Percentiles rank a stretch among this genome's conserved stretches.
phyloP scores from a whole-genome alignment of 1,140 invertebrate species.

The Drosophila takahashii region DNA sequence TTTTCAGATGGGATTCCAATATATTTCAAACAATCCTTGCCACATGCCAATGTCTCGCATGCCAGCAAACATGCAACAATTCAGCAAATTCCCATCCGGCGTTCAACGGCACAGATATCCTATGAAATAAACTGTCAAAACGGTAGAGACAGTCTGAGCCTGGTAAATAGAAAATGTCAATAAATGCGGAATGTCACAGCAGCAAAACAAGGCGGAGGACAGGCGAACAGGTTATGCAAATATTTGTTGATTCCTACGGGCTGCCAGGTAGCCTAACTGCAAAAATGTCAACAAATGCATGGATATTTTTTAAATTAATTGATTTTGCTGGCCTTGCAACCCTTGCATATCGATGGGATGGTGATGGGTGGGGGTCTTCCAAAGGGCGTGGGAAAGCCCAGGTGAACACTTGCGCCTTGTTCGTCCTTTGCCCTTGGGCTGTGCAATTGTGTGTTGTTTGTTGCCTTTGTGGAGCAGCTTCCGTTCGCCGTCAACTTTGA shows the following conservation, averaged over 20 bases:
- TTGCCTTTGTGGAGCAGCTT: slow-evolving; percentile 60
- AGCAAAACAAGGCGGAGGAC: slow-evolving; percentile 5
- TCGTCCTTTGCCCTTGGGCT: slow-evolving; percentile 39
- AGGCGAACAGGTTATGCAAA: slow-evolving; percentile 54
- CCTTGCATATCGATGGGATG: background rate
- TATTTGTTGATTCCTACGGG: slow-evolving; percentile 51
- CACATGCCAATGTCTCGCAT: slow-evolving; percentile 58
- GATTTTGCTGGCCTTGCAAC: slow-evolving; percentile 72
- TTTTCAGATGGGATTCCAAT: slow-evolving; percentile 24
- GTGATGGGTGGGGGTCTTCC: background rate
- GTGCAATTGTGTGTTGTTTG: slow-evolving; percentile 38
- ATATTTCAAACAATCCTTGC: slow-evolving; percentile 40
- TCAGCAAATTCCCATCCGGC: slow-evolving; percentile 34
- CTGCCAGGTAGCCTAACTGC: slow-evolving; percentile 22
- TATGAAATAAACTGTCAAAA: slow-evolving; percentile 68
- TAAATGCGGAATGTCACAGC: slow-evolving; percentile 44
- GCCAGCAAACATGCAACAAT: slow-evolving; percentile 58
- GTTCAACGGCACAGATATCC: slow-evolving; percentile 36
- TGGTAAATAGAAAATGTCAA: slow-evolving; percentile 77
- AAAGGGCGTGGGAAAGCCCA: background rate
- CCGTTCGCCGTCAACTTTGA: slow-evolving; percentile 71
- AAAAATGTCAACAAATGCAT: slow-evolving; percentile 56
- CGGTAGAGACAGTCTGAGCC: slow-evolving; percentile 36
- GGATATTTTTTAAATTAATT: slow-evolving; percentile 76
- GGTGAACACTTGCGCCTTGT: slow-evolving; percentile 2